Evolutionary conservation across 1,140 invertebrate genomes (phyloP), one percentile per base, ranked within the genome.

Genomic region (Drosophila equinoxialis): DNA sequence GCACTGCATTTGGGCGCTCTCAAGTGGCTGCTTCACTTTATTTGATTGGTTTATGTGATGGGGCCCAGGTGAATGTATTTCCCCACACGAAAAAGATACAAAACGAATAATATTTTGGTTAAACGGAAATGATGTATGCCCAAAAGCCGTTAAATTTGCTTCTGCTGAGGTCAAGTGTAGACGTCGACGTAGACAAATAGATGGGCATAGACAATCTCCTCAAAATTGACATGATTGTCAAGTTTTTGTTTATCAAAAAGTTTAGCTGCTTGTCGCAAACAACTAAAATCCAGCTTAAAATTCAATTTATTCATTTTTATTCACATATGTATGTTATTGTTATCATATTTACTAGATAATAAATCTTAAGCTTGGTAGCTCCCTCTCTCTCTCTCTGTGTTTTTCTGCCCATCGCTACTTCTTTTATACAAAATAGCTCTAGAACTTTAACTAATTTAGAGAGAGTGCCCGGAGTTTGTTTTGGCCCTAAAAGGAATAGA

Each of bases 111-210:
- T 39, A 65, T 45, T 68, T 65, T 63, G 48, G 51, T 68, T 55
- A 74, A 89, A 89, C 84, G 84, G 84, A 87, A 87, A 87, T 89
- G 84, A 80, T 87, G 74, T 86, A 71, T 70, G 83, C 69, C 82
- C 83, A 71, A 86, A 86, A 86, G 83, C 76, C 70, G 83, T 87
- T 89, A 89, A 89, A 80, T 75, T 74, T 83, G 84, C 81, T 85
- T 60, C 68, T 73, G 45, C 80, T 84, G 71, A 87, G 84, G 84
- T 87, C 84, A 87, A 87, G 84, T 80, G 84, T 69, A 70, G 77
- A 60, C 58, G 70, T 74, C 77, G 77, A 87, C 58, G 68, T 74
- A 84, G 77, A 87, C 82, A 82, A 79, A 57, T 81, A 65, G 63
- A 62, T 57, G 71, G 70, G 70, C 70, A 51, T 23, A 74, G 73